These are phyloP conservation scores for Clupea harengus DNA, from an alignment of 2,113 vertebrate species.

Conservation along the genomic window DNA sequence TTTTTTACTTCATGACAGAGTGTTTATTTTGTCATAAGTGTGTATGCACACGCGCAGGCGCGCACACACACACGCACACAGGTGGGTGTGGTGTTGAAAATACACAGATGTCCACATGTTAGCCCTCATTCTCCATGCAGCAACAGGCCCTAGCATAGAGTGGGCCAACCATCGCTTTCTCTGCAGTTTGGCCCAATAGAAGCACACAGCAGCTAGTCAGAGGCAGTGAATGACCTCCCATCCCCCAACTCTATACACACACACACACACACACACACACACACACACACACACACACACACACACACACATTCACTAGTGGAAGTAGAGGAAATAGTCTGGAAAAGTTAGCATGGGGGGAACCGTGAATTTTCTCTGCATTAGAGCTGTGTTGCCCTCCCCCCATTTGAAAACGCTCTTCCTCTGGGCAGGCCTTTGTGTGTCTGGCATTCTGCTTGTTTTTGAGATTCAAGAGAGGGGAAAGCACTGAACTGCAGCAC, in stretches of 20 bases:
- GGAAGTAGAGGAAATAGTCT: conserved; percentile 17
- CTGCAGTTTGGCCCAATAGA: not conserved
- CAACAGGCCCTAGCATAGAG: not conserved
- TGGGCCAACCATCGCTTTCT: not conserved
- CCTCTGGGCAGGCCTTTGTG: conserved; percentile 8
- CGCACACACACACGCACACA: conserved; percentile 24
- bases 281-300: conserved; percentile 7
- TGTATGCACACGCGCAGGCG: not conserved
- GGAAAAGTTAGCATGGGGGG: conserved; percentile 26
- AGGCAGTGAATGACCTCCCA: not conserved
- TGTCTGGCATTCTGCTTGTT: conserved; percentile 9
- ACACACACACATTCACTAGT: conserved; percentile 15
- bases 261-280: conserved; percentile 2
- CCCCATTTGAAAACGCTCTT: not conserved
- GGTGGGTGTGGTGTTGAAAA: conserved; percentile 60
- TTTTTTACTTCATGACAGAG: not conserved
- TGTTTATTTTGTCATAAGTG: not conserved
- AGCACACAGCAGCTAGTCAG: conserved; percentile 1
- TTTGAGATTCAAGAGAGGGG: conserved; percentile 5
- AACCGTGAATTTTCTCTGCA: conserved; percentile 4
- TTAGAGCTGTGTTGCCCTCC: not conserved
- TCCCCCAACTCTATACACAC: not conserved
- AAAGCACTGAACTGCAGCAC: not conserved
- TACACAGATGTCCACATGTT: conserved; percentile 39
- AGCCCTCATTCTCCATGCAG: not conserved